A percentile compares a stretch with the other conserved stretches of the same genome.
Evolutionary conservation across 2,113 vertebrate species (phyloP).

Genomic region (Furnarius figulus): DNA sequence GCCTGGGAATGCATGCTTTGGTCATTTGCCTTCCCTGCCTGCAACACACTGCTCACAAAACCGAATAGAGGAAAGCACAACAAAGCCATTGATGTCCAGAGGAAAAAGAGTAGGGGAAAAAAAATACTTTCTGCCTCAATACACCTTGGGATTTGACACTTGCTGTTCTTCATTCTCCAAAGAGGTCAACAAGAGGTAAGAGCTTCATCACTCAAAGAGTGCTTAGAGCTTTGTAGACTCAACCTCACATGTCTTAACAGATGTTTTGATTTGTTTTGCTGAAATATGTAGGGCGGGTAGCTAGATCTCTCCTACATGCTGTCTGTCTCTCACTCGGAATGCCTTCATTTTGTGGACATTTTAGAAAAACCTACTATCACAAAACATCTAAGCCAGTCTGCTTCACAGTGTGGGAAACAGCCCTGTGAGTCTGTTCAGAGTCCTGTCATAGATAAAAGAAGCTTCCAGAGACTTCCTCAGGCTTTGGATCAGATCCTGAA

Average conservation of each 20-base stretch:
- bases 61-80: background rate
- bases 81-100: background rate
- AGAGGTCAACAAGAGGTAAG: background rate
- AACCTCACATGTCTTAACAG: background rate
- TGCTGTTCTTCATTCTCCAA: background rate
- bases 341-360: background rate
- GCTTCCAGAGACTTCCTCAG: background rate
- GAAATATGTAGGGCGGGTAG: background rate
- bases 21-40: background rate
- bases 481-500: background rate
- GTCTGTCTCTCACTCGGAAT: background rate
- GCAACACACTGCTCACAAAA: background rate
- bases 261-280: background rate
- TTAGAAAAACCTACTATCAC: background rate
- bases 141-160: background rate
- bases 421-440: background rate
- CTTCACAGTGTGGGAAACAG: background rate
- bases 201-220: background rate
- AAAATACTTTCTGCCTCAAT: background rate
- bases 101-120: background rate
- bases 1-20: background rate
- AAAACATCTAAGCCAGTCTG: background rate
- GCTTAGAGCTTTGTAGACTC: background rate
- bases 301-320: background rate
- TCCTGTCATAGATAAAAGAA: background rate